Conservation (phyloP, 2,113 vertebrate species). For the Furnarius figulus region DNA sequence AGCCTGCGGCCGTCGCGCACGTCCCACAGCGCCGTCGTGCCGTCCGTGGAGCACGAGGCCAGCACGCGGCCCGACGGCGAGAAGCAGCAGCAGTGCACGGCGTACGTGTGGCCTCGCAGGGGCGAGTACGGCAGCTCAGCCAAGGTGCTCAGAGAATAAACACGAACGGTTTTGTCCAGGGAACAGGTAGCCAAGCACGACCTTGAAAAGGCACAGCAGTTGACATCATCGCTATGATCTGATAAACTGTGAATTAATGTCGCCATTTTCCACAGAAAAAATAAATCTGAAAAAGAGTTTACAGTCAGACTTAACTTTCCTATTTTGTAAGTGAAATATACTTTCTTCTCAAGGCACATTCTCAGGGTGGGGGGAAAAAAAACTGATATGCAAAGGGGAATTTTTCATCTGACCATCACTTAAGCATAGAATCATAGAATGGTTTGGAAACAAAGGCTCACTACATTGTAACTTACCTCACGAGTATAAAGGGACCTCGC, state of each 20-base stretch:
- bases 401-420: background rate
- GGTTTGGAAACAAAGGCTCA: too few relatives aligned
- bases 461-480: too few relatives aligned
- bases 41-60: conserved; percentile 93
- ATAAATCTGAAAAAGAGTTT: conserved; percentile 51
- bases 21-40: conserved; percentile 84
- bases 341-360: background rate
- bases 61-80: conserved; percentile 84
- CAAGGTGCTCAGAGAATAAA: conserved; percentile 82
- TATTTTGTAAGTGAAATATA: background rate
- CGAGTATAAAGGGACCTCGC: too few relatives aligned
- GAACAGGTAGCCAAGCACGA: conserved; percentile 90
- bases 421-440: background rate
- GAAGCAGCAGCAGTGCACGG: conserved; percentile 95
- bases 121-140: conserved; percentile 87
- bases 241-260: conserved; percentile 85
- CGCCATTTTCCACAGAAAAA: conserved; percentile 77
- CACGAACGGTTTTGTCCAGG: conserved; percentile 87
- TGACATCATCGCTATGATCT: conserved; percentile 90
- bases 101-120: conserved; percentile 84
- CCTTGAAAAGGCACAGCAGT: conserved; percentile 86
- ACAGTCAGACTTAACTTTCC: background rate
- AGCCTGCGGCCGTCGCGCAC: conserved; percentile 73
- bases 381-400: background rate
- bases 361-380: background rate